Conservation (phyloP, 2,888 invertebrate genomes). For the Bugula neritina region DNA sequence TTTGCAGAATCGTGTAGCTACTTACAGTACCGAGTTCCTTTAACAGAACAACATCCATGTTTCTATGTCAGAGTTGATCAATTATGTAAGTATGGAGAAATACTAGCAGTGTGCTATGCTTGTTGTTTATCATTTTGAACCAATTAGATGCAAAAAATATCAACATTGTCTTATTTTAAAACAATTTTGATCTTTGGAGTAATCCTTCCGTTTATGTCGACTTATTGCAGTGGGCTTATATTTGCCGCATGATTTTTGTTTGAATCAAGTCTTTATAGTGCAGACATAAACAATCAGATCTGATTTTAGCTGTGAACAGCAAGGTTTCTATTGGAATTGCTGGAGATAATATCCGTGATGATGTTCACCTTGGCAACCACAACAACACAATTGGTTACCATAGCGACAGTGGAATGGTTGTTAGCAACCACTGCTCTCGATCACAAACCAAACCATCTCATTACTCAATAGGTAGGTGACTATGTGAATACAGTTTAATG, state of each 20-base stretch:
- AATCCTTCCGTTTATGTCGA: too few relatives aligned
- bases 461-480: not conserved
- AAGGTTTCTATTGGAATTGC: constrained; percentile 46
- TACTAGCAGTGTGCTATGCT: too few relatives aligned
- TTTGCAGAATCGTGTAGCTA: constrained; percentile 45
- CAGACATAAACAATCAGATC: too few relatives aligned
- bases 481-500: not conserved
- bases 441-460: constrained; percentile 31
- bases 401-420: constrained; percentile 38
- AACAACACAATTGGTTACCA: constrained; percentile 48
- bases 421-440: constrained; percentile 36
- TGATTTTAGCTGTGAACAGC: constrained; percentile 39
- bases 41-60: constrained; percentile 41
- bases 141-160: too few relatives aligned
- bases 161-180: not conserved
- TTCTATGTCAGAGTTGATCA: constrained; percentile 44
- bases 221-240: too few relatives aligned
- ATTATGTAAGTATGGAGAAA: constrained; percentile 40
- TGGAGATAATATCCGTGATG: constrained; percentile 44
- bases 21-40: constrained; percentile 41
- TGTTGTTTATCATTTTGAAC: not conserved
- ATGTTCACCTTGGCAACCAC: constrained; percentile 45
- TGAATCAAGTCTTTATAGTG: too few relatives aligned
- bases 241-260: too few relatives aligned
- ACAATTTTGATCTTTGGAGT: not conserved